A percentile compares a stretch with the other conserved stretches of the same genome.
Conservation (phyloP, 2,888 invertebrate species). For the Pyrocoelia pectoralis region DNA sequence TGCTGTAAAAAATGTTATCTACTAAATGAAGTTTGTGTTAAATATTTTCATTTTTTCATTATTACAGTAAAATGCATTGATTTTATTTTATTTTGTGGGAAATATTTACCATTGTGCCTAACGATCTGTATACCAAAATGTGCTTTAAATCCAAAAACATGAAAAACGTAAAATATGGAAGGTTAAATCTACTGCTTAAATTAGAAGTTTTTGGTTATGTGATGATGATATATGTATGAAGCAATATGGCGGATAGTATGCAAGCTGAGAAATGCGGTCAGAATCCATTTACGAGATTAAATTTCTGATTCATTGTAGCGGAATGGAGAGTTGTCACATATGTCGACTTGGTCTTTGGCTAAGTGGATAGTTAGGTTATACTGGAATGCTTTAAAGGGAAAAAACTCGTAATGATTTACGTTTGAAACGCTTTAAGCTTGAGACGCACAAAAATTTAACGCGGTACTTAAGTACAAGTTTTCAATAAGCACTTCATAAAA, state of each 20-base stretch:
- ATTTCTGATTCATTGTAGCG: conserved; percentile 68
- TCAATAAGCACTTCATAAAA: neutral
- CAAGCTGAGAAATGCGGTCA: conserved; percentile 48
- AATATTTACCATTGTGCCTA: no score
- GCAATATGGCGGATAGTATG: conserved; percentile 58
- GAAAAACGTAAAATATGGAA: conserved; percentile 7
- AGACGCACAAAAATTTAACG: neutral
- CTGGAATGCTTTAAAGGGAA: conserved; percentile 55
- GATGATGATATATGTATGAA: conserved; percentile 54
- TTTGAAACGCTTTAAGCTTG: neutral
- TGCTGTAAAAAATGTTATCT: no score
- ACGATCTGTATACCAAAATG: neutral
- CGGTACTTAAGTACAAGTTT: neutral
- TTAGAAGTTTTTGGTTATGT: conserved; percentile 46
- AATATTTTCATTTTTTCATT: no score
- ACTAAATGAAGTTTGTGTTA: no score
- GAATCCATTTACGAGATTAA: conserved; percentile 77
- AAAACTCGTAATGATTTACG: conserved; percentile 22
- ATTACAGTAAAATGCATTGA: no score
- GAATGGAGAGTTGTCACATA: conserved; percentile 71
- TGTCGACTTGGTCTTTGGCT: conserved; percentile 62
- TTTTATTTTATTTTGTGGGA: no score
- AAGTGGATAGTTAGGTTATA: conserved; percentile 60
- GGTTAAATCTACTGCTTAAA: conserved; percentile 27
- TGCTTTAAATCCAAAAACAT: neutral